Conservation (phyloP, 2,113 vertebrate species). For the Odocoileus virginianus region DNA sequence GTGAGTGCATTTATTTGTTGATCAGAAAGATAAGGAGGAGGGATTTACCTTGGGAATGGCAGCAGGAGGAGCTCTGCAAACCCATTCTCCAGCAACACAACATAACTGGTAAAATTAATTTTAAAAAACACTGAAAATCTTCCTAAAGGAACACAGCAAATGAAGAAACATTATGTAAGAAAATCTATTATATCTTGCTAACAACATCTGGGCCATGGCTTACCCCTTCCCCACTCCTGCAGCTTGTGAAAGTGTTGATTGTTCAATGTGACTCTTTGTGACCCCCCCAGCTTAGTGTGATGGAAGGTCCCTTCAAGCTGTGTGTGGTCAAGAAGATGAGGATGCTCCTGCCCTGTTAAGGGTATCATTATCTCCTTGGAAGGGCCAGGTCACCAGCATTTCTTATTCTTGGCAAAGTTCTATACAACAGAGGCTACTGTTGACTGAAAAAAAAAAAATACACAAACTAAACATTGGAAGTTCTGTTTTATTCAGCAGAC, state of each 20-base stretch:
- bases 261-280: background rate
- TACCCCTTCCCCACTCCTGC: background rate
- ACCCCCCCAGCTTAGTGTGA: background rate
- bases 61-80: background rate
- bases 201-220: background rate
- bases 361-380: background rate
- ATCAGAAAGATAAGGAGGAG: background rate
- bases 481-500: background rate
- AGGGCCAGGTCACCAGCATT: background rate
- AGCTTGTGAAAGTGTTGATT: background rate
- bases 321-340: background rate
- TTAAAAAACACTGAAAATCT: background rate
- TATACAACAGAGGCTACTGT: background rate
- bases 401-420: background rate
- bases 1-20: background rate
- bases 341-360: background rate
- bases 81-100: background rate
- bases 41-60: background rate
- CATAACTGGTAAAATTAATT: background rate
- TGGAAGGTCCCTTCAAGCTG: background rate
- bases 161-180: background rate
- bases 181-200: background rate
- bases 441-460: background rate
- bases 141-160: background rate
- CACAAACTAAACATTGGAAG: background rate